Conservation (phyloP, 30 jellyfish, hydroid and myxozoan species). For the Pelagia noctiluca region DNA sequence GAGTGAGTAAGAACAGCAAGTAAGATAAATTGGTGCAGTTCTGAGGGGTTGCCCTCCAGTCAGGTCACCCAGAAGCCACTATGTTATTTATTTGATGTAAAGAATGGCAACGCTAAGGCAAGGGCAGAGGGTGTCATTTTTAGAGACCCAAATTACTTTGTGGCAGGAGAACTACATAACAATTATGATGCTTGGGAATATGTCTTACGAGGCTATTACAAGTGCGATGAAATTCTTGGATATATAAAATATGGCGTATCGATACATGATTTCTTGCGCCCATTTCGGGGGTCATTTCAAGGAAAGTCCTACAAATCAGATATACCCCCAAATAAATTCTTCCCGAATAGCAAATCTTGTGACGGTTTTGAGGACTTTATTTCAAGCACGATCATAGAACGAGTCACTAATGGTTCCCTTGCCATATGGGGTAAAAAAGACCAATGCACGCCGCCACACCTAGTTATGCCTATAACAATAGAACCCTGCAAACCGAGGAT, state of each 20-base stretch:
- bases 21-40: neutral
- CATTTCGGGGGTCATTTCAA: neutral
- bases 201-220: neutral
- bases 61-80: neutral
- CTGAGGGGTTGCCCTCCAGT: neutral
- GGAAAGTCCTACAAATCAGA: neutral
- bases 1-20: too few relatives aligned
- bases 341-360: neutral
- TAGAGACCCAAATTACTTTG: neutral
- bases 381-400: neutral
- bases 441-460: neutral
- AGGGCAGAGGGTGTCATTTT: neutral
- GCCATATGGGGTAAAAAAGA: neutral
- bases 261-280: neutral
- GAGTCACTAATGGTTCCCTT: neutral
- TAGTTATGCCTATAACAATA: neutral
- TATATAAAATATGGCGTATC: neutral
- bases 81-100: neutral
- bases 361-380: neutral
- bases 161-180: neutral
- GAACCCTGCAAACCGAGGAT: slow-evolving; percentile 1
- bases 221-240: neutral
- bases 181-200: neutral
- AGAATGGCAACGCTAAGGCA: neutral
- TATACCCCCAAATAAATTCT: neutral